Evolutionary conservation across 2,888 invertebrate species (phyloP).

Genomic region (Hypomecis punctinalis): DNA sequence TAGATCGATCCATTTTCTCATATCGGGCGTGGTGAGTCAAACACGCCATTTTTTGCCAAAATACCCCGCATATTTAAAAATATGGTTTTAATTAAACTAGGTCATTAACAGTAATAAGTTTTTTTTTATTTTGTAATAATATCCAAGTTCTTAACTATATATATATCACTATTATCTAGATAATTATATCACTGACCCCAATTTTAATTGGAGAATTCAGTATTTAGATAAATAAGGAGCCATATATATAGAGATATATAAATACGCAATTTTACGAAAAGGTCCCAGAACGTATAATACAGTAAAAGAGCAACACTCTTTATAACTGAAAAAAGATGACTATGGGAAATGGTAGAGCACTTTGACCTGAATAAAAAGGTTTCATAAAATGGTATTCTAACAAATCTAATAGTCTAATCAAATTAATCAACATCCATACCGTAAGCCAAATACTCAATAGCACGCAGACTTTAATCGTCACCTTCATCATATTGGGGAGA

Average conservation of each 20-base stretch:
- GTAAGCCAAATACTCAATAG: neutral
- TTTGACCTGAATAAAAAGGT: neutral
- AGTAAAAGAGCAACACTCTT: neutral
- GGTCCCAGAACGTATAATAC: neutral
- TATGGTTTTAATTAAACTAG: no score
- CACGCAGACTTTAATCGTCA: conserved; percentile 68
- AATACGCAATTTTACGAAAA: neutral
- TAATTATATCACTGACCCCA: neutral
- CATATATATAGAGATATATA: neutral
- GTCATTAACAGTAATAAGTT: no score
- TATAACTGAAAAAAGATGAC: neutral
- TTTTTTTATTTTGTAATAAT: neutral
- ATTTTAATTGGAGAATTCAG: conserved; percentile 4
- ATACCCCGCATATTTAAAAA: conserved; percentile 1
- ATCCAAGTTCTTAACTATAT: neutral
- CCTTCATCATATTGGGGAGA: conserved; percentile 87
- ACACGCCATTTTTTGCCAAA: neutral
- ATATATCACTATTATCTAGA: neutral
- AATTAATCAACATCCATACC: neutral
- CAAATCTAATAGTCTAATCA: neutral
- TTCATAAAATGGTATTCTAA: neutral
- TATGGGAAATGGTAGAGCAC: no score
- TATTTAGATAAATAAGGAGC: neutral
- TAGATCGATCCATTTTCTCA: neutral
- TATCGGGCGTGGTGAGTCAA: neutral